Evolutionary conservation across 2,888 invertebrate species (phyloP).

Genomic region (Xestia sexstrigata): DNA sequence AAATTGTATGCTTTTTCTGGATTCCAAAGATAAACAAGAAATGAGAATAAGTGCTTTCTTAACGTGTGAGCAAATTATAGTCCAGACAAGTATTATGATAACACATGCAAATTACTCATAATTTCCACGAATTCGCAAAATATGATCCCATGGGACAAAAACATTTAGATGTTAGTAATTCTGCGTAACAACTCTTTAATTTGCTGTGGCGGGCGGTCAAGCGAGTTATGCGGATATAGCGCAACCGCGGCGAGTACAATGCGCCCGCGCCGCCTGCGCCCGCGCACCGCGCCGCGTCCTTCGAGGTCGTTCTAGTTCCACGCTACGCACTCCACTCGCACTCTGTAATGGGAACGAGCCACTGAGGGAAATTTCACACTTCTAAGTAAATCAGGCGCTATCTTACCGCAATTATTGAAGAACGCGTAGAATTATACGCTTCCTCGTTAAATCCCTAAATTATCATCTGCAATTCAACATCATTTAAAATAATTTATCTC

Average conservation of each 20-base stretch:
- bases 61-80: not conserved
- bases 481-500: not conserved
- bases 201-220: conserved; percentile 73
- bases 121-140: conserved; percentile 47
- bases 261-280: conserved; percentile 68
- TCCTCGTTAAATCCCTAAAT: not conserved
- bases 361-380: conserved; percentile 28
- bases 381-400: conserved; percentile 18
- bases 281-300: conserved; percentile 73
- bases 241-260: conserved; percentile 79
- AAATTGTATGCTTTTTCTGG: not conserved
- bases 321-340: conserved; percentile 49
- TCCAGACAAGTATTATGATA: not conserved
- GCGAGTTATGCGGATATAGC: conserved; percentile 87
- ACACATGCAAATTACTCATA: conserved; percentile 22
- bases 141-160: conserved; percentile 57
- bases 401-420: not conserved
- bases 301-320: conserved; percentile 85
- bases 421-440: not conserved
- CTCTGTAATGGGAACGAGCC: conserved; percentile 41
- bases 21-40: not conserved
- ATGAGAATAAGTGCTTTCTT: not conserved
- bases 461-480: conserved; percentile 1
- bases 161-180: conserved; percentile 62
- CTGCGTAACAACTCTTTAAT: conserved; percentile 69